phyloP scores from a whole-genome alignment of 2,888 invertebrate genomes.

The Sphecodes monilicornis region DNA sequence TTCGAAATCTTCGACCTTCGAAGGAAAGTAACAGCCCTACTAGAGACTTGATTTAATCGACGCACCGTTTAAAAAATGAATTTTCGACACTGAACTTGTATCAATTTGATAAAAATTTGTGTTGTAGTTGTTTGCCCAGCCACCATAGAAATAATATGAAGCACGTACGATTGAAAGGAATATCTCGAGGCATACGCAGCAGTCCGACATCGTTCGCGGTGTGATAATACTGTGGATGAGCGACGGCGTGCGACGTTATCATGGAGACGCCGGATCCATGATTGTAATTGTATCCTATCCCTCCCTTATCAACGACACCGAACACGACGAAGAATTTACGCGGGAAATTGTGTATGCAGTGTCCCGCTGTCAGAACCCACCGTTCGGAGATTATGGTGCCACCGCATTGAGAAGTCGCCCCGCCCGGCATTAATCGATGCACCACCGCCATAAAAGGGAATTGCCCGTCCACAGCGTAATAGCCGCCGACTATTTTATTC shows the following conservation, averaged over 20 bases:
- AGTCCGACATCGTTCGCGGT: not conserved
- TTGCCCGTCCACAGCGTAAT: constrained; percentile 59
- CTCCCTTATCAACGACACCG: constrained; percentile 62
- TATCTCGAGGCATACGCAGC: constrained; percentile 64
- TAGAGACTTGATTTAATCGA: no score
- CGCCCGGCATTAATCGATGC: constrained; percentile 59
- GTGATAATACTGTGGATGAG: constrained; percentile 61
- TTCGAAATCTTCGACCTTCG: no score
- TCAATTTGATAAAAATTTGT: no score
- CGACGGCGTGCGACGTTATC: constrained; percentile 54
- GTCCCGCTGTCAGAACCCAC: constrained; percentile 72
- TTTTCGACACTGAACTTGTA: no score
- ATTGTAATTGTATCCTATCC: constrained; percentile 61
- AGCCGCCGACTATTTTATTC: constrained; percentile 63
- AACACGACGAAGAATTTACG: constrained; percentile 64
- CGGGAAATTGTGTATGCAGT: constrained; percentile 51
- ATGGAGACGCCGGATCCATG: constrained; percentile 64
- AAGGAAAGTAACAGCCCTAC: no score
- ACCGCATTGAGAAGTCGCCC: constrained; percentile 55
- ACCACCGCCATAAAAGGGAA: constrained; percentile 74
- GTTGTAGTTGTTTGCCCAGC: not conserved
- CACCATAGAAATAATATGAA: not conserved
- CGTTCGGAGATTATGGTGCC: constrained; percentile 61
- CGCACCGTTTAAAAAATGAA: no score
- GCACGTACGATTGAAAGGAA: constrained; percentile 64